Conservation (phyloP, 2,797 vertebrate genomes). For the Takifugu ocellatus region DNA sequence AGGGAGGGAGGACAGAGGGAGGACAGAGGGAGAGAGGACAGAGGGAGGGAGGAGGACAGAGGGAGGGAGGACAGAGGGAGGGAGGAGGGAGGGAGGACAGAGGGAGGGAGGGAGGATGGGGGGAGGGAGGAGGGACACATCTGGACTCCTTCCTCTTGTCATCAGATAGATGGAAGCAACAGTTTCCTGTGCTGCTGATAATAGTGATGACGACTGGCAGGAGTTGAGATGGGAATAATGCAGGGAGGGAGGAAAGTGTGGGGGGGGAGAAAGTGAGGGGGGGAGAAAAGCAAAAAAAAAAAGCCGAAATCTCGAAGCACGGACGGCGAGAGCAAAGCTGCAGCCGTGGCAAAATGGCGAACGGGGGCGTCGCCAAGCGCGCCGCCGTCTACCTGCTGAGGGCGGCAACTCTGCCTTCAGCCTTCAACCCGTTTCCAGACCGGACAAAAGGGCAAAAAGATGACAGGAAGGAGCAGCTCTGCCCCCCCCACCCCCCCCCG, state of each 20-base stretch:
- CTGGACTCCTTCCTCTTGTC: conserved; percentile 83
- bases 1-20: too few species aligned
- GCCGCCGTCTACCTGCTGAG: conserved; percentile 37
- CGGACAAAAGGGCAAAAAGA: conserved; percentile 46
- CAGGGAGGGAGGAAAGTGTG: conserved; percentile 28
- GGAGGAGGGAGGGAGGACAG: background rate
- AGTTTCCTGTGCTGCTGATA: conserved; percentile 73
- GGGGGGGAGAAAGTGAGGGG: conserved; percentile 23
- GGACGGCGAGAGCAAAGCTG: conserved; percentile 21
- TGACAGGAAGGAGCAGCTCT: conserved; percentile 50
- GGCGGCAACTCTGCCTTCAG: conserved; percentile 33
- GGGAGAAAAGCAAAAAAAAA: background rate
- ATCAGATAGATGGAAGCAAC: conserved; percentile 87
- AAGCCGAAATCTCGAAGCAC: background rate
- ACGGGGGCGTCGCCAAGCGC: conserved; percentile 18
- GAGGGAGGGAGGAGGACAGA: too few species aligned
- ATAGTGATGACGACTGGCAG: conserved; percentile 42
- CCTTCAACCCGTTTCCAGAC: conserved; percentile 28
- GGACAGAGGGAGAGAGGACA: too few species aligned
- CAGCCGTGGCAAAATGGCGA: conserved; percentile 46
- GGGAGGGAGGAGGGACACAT: conserved; percentile 80
- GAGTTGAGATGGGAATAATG: conserved; percentile 16
- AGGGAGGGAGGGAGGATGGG: conserved; percentile 67
- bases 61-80: too few species aligned
- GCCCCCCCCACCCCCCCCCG: conserved; percentile 56